Conservation (phyloP, 2,888 invertebrate species). For the Acleris laterana region DNA sequence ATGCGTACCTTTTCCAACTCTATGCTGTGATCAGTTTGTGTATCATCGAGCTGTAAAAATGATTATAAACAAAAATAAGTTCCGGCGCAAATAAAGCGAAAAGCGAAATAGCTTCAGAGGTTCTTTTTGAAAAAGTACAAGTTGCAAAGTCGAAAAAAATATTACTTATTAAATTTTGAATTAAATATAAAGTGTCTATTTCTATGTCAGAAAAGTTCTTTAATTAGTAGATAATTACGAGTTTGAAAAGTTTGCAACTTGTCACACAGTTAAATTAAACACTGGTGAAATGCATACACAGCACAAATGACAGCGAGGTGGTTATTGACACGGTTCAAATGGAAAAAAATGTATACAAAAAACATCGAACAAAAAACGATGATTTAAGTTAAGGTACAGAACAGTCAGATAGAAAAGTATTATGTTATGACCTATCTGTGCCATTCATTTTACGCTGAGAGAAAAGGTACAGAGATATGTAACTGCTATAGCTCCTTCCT, state of each 20-base stretch:
- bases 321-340: not conserved
- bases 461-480: too few species aligned
- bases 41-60: slow-evolving; percentile 84
- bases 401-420: slow-evolving; percentile 5
- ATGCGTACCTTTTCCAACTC: slow-evolving; percentile 85
- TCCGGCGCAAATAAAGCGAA: slow-evolving; percentile 40
- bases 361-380: slow-evolving; percentile 3
- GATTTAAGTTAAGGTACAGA: slow-evolving; percentile 7
- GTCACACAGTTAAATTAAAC: too few species aligned
- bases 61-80: slow-evolving; percentile 71
- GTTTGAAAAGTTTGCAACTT: too few species aligned
- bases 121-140: not conserved
- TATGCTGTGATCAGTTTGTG: slow-evolving; percentile 82
- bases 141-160: not conserved
- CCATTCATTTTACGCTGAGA: too few species aligned
- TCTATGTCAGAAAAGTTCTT: too few species aligned
- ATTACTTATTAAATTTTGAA: too few species aligned
- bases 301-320: too few species aligned
- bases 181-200: not conserved
- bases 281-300: too few species aligned
- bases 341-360: not conserved
- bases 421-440: too few species aligned
- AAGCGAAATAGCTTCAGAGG: not conserved
- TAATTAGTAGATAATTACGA: too few species aligned
- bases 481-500: too few species aligned